Percentiles rank a stretch among this genome's conserved stretches.
phyloP scores from a whole-genome alignment of 2,888 invertebrate species.

The Emmelina monodactyla region DNA sequence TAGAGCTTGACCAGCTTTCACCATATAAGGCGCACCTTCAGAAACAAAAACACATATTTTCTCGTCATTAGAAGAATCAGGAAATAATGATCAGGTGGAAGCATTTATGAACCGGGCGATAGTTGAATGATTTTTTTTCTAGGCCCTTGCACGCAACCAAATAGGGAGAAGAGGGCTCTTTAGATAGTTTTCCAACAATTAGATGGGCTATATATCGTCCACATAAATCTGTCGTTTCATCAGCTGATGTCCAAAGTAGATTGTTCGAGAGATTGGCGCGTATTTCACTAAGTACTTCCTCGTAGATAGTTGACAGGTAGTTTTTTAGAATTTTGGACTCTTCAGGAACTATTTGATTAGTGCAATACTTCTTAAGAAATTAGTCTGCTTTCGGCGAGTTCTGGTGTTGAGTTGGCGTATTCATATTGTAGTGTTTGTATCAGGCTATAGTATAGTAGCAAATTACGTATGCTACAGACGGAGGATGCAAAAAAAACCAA shows the following conservation, averaged over 20 bases:
- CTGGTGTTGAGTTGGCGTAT: no score
- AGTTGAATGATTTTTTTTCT: constrained; percentile 10
- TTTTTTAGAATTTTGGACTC: constrained; percentile 10
- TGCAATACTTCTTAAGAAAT: constrained; percentile 5
- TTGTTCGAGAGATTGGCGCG: constrained; percentile 3
- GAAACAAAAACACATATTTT: not conserved
- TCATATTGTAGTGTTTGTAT: no score
- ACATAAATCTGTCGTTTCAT: constrained; percentile 10
- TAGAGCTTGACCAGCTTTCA: no score
- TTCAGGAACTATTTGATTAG: constrained; percentile 6
- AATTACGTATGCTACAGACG: no score
- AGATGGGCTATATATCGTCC: constrained; percentile 9
- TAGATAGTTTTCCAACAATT: constrained; percentile 8
- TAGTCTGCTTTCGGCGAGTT: no score
- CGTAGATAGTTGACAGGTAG: constrained; percentile 8
- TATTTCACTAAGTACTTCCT: constrained; percentile 6
- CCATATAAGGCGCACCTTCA: no score
- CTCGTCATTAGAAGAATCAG: not conserved
- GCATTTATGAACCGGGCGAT: constrained; percentile 17
- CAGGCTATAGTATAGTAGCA: no score
- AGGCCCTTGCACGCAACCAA: constrained; percentile 10
- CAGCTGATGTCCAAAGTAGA: constrained; percentile 12
- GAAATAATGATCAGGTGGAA: not conserved
- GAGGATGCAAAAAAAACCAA: no score
- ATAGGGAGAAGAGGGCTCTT: constrained; percentile 9